phyloP scores from a whole-genome alignment of 2,797 vertebrate genomes.

The Scolopax bukidnonensis region DNA sequence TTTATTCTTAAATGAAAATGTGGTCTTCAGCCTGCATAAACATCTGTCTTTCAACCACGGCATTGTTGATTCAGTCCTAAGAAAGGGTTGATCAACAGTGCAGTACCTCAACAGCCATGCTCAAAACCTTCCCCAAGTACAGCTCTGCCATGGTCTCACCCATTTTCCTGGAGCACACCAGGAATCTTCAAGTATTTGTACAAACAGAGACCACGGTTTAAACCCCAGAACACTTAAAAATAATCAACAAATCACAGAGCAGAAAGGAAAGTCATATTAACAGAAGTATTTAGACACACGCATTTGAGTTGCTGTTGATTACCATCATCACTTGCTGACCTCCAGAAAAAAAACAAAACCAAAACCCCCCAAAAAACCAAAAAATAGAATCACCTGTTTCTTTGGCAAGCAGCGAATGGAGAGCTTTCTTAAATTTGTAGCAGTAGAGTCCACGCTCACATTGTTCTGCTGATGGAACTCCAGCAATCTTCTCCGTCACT shows the following conservation, averaged over 20 bases:
- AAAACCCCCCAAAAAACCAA: neutral
- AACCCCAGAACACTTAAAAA: neutral
- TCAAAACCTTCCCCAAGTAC: neutral
- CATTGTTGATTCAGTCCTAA: neutral
- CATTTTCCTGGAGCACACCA: neutral
- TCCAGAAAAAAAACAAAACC: neutral
- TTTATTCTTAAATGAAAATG: neutral
- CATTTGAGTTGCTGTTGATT: neutral
- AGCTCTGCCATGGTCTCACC: neutral
- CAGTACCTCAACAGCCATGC: neutral
- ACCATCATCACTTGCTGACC: neutral
- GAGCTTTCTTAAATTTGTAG: neutral
- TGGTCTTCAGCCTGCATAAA: neutral
- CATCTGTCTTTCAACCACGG: neutral
- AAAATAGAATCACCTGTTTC: constrained; percentile 30
- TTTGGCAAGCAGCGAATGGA: constrained; percentile 7
- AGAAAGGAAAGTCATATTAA: neutral
- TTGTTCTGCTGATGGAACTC: constrained; percentile 43
- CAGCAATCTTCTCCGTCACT: constrained; percentile 30
- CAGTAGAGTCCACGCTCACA: neutral
- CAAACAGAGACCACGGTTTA: neutral
- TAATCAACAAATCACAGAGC: neutral
- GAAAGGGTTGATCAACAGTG: neutral
- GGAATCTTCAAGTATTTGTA: neutral
- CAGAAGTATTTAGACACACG: neutral